Percentiles rank a stretch among this genome's conserved stretches.
phyloP scores from a whole-genome alignment of 2,113 vertebrate species.

The Murina feae region DNA sequence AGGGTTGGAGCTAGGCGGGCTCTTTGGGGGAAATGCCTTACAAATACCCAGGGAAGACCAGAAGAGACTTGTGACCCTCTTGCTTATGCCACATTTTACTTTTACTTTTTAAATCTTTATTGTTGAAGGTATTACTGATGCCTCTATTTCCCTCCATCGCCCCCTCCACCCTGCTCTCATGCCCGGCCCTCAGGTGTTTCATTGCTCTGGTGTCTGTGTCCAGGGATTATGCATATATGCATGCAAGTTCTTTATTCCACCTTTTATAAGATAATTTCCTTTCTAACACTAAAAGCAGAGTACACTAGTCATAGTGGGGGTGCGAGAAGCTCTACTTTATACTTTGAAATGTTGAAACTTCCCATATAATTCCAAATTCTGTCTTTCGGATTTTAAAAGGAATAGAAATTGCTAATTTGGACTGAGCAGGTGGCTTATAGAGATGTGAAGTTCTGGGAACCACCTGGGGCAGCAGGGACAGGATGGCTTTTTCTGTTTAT shows the following conservation, averaged over 20 bases:
- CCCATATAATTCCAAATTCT: neutral
- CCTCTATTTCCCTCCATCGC: too few species aligned
- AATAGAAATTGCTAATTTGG: neutral
- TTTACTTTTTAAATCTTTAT: too few species aligned
- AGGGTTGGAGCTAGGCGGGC: neutral
- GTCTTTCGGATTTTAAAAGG: neutral
- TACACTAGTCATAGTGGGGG: neutral
- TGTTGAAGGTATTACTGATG: too few species aligned
- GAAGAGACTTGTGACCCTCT: neutral
- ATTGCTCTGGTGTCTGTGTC: too few species aligned
- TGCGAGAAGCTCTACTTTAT: neutral
- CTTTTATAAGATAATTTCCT: conserved; percentile 43
- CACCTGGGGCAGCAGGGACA: neutral
- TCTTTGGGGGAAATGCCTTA: neutral
- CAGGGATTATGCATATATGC: too few species aligned
- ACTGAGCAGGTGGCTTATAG: neutral
- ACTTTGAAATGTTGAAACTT: neutral
- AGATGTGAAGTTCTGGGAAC: neutral
- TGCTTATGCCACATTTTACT: neutral
- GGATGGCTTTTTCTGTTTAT: neutral
- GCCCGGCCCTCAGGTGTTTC: too few species aligned
- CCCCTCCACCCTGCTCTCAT: too few species aligned
- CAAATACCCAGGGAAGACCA: neutral
- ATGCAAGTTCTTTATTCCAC: too few species aligned
- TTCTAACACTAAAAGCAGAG: neutral